These are phyloP conservation scores for Mastacembelus armatus DNA, from an alignment of 2,797 vertebrate genomes.

Conservation along the genomic window DNA sequence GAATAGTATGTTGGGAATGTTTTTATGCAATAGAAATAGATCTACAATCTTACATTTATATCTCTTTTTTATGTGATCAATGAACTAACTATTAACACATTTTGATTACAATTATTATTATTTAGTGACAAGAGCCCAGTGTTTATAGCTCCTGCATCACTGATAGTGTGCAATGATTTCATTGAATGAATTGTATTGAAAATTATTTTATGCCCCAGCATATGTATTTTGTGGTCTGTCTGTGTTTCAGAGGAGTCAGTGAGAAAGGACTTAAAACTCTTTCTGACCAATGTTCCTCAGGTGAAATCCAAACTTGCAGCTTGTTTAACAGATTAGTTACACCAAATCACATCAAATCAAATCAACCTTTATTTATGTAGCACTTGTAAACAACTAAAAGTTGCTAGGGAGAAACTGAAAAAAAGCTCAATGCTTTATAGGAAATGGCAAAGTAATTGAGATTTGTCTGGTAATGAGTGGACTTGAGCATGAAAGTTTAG, in stretches of 20 bases:
- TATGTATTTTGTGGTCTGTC: background rate
- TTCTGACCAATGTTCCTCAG: background rate
- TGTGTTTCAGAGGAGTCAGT: background rate
- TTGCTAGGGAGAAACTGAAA: background rate
- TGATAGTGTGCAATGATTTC: background rate
- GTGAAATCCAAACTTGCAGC: background rate
- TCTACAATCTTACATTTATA: background rate
- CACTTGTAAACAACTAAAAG: no score
- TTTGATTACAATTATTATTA: no score
- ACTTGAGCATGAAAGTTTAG: background rate
- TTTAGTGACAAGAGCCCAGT: background rate
- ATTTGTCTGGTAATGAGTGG: background rate
- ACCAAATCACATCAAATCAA: no score
- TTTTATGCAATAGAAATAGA: conserved; percentile 7
- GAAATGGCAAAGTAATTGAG: background rate
- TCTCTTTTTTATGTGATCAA: background rate
- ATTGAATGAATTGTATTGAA: background rate
- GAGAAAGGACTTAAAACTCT: conserved; percentile 23
- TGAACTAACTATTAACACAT: background rate
- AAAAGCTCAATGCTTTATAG: background rate
- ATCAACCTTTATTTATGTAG: no score
- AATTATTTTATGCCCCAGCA: no score
- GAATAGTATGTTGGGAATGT: background rate
- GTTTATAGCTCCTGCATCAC: background rate
- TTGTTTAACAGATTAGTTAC: no score